Evolutionary conservation across 2,888 invertebrate species (phyloP), one percentile per base, ranked within the genome.

Genomic region (Chironomus riparius): DNA sequence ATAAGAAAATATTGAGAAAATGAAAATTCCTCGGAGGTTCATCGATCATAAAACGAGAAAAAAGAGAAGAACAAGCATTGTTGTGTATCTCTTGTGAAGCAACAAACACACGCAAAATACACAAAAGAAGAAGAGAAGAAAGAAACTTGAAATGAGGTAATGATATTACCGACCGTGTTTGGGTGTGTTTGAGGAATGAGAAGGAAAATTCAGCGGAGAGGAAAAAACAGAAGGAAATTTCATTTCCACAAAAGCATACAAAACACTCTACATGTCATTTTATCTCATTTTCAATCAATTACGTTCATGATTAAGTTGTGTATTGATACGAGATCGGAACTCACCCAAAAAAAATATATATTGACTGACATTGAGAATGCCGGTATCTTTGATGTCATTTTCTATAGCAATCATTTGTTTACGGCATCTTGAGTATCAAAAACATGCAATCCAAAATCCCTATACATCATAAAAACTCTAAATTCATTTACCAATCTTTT

Each of bases 1-100:
- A 62, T 2, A 12, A 18, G 5, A 65, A 68, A 68, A 68, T 28
- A 38, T 68, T 68, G 10, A 28, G 68, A 68, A 18, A 38, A 68
- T 68, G 68, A 38, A 68, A 68, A 68, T 68, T 68, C 68, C 68
- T 38, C 15, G 38, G 38, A 28, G 68, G 38, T 68, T 38, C 38
- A 68, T 68, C 68, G 28, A 38, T 68, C 68, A 68, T 68, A 68
- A 68, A 68, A 15, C 15, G 15, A 56, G 18, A 56, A 50, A 15
- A 56, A 56, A n/a, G n/a, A n/a, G n/a, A n/a, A n/a, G n/a, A n/a
- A n/a, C n/a, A 15, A 15, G 50, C 56, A 18, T 56, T 56, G 56
- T 56, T 56, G 38, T 56, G 18, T 56, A 56, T 56, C 56, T 56
- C 18, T 15, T 56, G 18, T 56, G 15, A 65, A 24, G 18, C 18